Evolutionary conservation across 2,797 vertebrate species (phyloP).

Genomic region (Melanotaenia boesemani): DNA sequence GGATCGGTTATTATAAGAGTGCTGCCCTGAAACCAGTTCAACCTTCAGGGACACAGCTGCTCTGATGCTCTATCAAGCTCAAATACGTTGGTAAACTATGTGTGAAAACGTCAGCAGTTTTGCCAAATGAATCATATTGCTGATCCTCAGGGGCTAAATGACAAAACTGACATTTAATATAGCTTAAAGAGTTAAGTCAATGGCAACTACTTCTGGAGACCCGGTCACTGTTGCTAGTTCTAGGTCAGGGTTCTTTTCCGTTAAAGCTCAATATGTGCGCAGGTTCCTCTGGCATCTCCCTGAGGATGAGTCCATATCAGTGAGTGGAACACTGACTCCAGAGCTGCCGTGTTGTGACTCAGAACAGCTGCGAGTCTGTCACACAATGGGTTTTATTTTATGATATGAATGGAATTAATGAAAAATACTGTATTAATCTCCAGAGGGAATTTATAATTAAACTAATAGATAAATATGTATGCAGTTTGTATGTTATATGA

Average conservation of each 20-base stretch:
- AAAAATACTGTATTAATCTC: not conserved
- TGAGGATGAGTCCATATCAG: not conserved
- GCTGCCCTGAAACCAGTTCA: not conserved
- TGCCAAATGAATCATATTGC: conserved; percentile 23
- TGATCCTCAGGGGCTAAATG: conserved; percentile 4
- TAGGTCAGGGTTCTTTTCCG: conserved; percentile 22
- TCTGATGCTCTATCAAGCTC: not conserved
- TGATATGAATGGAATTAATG: not conserved
- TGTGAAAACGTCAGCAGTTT: conserved; percentile 14
- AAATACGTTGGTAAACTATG: not conserved
- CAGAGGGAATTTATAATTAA: not conserved
- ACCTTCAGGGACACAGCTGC: not conserved
- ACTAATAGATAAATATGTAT: too few relatives aligned
- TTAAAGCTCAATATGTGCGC: conserved; percentile 8
- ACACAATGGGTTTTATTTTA: conserved; percentile 19
- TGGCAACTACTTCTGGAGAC: conserved; percentile 16
- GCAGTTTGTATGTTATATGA: not conserved
- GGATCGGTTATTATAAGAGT: not conserved
- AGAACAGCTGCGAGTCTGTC: conserved; percentile 31
- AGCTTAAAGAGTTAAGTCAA: conserved; percentile 15
- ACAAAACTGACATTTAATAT: conserved; percentile 4
- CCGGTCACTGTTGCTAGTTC: conserved; percentile 9
- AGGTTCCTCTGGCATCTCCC: conserved; percentile 16
- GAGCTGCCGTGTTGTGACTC: conserved; percentile 22
- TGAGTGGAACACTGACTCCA: conserved; percentile 20